A percentile compares a stretch with the other conserved stretches of the same genome.
Conservation (phyloP, 2,888 invertebrate genomes). For the Volucella bombylans region DNA sequence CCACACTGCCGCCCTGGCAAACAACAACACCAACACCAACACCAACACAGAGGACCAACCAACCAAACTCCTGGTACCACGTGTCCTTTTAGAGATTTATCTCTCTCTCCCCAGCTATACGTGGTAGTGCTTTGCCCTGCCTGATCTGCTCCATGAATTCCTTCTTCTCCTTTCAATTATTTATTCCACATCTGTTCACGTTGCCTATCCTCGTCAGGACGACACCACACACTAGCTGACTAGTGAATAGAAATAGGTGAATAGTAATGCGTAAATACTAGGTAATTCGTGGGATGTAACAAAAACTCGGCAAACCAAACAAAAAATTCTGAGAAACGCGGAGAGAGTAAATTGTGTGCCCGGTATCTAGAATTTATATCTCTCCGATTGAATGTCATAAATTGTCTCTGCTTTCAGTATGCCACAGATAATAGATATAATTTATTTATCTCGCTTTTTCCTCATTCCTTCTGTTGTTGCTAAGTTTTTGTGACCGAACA, state of each 20-base stretch:
- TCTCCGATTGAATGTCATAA: constrained; percentile 45
- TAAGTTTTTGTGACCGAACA: not conserved
- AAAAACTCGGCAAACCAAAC: constrained; percentile 7
- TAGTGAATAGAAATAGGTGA: too few species aligned
- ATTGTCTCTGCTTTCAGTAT: constrained; percentile 41
- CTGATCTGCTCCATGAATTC: not conserved
- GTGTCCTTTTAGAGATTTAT: constrained; percentile 34
- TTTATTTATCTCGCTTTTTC: constrained; percentile 3
- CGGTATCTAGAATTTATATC: constrained; percentile 25
- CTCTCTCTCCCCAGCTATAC: not conserved
- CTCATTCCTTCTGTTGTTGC: too few species aligned
- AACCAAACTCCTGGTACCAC: not conserved
- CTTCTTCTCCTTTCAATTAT: constrained; percentile 41
- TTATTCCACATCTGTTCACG: constrained; percentile 24
- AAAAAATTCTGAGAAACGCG: not conserved
- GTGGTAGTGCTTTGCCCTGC: not conserved
- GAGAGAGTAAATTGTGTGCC: not conserved
- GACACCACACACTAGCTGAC: too few species aligned
- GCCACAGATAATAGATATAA: constrained; percentile 21
- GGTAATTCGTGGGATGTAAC: constrained; percentile 8
- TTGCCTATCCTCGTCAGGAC: too few species aligned
- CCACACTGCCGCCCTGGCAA: not conserved
- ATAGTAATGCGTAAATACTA: not conserved
- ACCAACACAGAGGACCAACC: too few species aligned
- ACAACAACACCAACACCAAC: not conserved